Evolutionary conservation across 2,888 invertebrate species (phyloP).

Genomic region (Lithophane leautieri): DNA sequence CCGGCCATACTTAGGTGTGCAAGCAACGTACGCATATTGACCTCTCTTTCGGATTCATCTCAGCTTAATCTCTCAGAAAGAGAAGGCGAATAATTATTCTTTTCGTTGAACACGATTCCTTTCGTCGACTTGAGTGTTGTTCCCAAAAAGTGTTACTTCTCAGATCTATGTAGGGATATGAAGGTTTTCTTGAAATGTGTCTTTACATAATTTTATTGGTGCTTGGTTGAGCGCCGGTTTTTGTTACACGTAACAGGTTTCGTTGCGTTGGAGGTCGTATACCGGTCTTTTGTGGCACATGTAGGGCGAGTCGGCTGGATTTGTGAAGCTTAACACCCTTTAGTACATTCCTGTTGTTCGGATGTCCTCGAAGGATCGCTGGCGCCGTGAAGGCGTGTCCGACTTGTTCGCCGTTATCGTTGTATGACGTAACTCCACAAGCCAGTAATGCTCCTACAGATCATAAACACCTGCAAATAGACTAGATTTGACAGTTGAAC

Average conservation of each 20-base stretch:
- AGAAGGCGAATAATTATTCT: constrained; percentile 82
- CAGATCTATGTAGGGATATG: constrained; percentile 62
- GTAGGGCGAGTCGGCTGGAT: constrained; percentile 82
- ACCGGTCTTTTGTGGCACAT: constrained; percentile 88
- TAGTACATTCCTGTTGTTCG: constrained; percentile 82
- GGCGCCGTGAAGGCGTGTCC: constrained; percentile 89
- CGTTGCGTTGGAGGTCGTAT: constrained; percentile 87
- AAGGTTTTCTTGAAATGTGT: constrained; percentile 68
- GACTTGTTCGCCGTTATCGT: constrained; percentile 82
- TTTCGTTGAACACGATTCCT: constrained; percentile 78
- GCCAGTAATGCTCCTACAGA: constrained; percentile 68
- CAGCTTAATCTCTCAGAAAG: constrained; percentile 77
- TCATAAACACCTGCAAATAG: constrained; percentile 72
- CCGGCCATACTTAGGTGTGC: constrained; percentile 90
- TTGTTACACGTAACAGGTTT: constrained; percentile 89
- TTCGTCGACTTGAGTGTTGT: constrained; percentile 76
- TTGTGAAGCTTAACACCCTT: constrained; percentile 79
- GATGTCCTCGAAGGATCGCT: constrained; percentile 84
- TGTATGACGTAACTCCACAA: constrained; percentile 86
- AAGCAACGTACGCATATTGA: constrained; percentile 89
- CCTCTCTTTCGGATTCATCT: constrained; percentile 87
- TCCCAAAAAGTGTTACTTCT: constrained; percentile 74
- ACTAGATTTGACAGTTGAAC: constrained; percentile 31
- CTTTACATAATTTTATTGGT: constrained; percentile 74
- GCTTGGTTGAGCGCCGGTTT: constrained; percentile 77